These are phyloP conservation scores for Diadumene lineata DNA, from an alignment of 92 coral and sea anemone species.

Conservation along the genomic window DNA sequence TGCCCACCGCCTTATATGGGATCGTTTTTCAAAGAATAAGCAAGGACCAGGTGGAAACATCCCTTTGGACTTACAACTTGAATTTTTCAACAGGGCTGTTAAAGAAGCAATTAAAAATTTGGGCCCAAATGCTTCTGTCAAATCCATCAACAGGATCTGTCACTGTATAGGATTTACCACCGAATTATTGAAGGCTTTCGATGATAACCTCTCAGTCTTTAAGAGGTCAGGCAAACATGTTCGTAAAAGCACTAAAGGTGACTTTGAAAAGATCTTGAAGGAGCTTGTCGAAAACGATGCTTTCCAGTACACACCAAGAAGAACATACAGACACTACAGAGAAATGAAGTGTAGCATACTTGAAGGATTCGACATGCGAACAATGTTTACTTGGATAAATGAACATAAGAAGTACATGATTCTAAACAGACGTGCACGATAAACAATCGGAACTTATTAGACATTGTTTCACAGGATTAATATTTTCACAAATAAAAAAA, in stretches of 20 bases:
- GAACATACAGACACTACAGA: constrained; percentile 40
- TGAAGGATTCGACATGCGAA: constrained; percentile 38
- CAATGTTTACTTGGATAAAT: constrained; percentile 56
- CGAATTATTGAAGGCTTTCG: constrained; percentile 35
- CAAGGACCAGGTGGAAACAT: constrained; percentile 61
- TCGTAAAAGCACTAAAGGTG: constrained; percentile 29
- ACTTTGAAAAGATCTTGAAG: constrained; percentile 39
- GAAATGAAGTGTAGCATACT: constrained; percentile 37
- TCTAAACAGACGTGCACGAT: constrained; percentile 41
- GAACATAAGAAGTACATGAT: constrained; percentile 48
- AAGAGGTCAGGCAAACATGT: constrained; percentile 52
- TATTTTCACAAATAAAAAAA: no score
- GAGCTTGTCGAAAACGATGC: constrained; percentile 36
- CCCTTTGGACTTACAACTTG: constrained; percentile 59
- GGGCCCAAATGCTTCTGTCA: constrained; percentile 46
- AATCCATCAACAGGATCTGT: constrained; percentile 39
- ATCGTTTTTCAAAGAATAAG: constrained; percentile 53
- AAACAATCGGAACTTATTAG: no score
- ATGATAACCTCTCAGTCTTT: constrained; percentile 23
- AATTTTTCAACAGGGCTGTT: constrained; percentile 42
- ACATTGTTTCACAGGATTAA: no score
- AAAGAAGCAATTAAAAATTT: constrained; percentile 42
- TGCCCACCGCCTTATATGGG: constrained; percentile 54
- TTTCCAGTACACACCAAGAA: constrained; percentile 29
- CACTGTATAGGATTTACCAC: constrained; percentile 41